Evolutionary conservation across 2,888 invertebrate species (phyloP).

Genomic region (Drosophila algonquin): DNA sequence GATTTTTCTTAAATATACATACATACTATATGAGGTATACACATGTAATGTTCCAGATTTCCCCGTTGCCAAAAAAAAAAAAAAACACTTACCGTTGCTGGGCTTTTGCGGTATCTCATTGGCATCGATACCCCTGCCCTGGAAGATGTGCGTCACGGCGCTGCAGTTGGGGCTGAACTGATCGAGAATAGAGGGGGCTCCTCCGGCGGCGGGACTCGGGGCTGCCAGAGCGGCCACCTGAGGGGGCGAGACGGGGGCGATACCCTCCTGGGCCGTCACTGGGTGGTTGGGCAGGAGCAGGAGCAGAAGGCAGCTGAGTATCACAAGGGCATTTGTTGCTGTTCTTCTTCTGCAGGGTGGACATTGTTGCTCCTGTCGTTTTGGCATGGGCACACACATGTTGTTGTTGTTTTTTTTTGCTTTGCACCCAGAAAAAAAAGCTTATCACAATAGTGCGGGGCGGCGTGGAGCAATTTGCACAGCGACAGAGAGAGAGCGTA

Average conservation of each 20-base stretch:
- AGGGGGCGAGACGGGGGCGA: conserved; percentile 8
- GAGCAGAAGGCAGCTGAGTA: conserved; percentile 54
- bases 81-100: conserved; percentile 84
- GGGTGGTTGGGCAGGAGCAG: conserved; percentile 42
- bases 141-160: conserved; percentile 84
- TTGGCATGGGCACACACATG: conserved; percentile 44
- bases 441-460: conserved; percentile 12
- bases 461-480: background rate
- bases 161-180: conserved; percentile 84
- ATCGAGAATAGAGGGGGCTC: conserved; percentile 79
- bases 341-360: conserved; percentile 35
- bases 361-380: conserved; percentile 30
- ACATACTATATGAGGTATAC: no score
- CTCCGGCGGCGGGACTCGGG: conserved; percentile 53
- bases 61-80: background rate
- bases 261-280: conserved; percentile 10
- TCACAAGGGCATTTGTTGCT: conserved; percentile 59
- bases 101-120: conserved; percentile 85
- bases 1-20: no score
- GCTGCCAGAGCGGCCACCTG: conserved; percentile 63
- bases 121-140: conserved; percentile 84
- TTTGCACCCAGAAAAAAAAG: conserved; percentile 9
- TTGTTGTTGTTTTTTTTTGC: background rate
- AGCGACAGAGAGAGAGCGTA: background rate
- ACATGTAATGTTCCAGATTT: background rate